Evolutionary conservation across 2,888 invertebrate genomes (phyloP).

Genomic region (Dorcus parallelipipedus): DNA sequence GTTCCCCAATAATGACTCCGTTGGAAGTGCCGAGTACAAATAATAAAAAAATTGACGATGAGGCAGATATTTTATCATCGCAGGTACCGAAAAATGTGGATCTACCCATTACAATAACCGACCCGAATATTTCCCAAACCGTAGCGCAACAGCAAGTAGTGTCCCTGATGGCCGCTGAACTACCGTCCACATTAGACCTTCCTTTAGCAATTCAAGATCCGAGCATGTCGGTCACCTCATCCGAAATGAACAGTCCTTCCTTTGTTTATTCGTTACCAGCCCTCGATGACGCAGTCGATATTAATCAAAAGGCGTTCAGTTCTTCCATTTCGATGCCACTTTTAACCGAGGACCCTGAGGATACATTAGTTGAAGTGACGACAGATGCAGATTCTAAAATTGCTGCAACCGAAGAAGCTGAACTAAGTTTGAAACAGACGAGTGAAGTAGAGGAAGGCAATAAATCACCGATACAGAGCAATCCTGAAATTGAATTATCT

Average conservation of each 20-base stretch:
- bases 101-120: constrained; percentile 72
- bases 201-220: constrained; percentile 71
- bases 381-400: not conserved
- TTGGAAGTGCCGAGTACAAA: constrained; percentile 63
- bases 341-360: constrained; percentile 53
- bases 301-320: constrained; percentile 42
- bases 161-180: constrained; percentile 37
- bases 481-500: not conserved
- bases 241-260: constrained; percentile 42
- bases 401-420: not conserved
- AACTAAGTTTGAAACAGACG: not conserved
- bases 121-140: constrained; percentile 66
- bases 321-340: constrained; percentile 59
- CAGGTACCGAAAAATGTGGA: constrained; percentile 67
- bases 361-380: constrained; percentile 17
- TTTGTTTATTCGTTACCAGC: constrained; percentile 42
- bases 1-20: constrained; percentile 80
- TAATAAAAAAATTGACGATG: constrained; percentile 44
- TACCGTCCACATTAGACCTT: constrained; percentile 55
- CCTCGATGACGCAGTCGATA: constrained; percentile 41
- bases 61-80: constrained; percentile 37
- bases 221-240: constrained; percentile 51
- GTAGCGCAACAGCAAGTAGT: constrained; percentile 45
- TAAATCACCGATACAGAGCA: not conserved
- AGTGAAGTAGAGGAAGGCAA: not conserved